A percentile compares a stretch with the other conserved stretches of the same genome.
Conservation (phyloP, 2,797 vertebrate species). For the Myoxocephalus aenaeus region DNA sequence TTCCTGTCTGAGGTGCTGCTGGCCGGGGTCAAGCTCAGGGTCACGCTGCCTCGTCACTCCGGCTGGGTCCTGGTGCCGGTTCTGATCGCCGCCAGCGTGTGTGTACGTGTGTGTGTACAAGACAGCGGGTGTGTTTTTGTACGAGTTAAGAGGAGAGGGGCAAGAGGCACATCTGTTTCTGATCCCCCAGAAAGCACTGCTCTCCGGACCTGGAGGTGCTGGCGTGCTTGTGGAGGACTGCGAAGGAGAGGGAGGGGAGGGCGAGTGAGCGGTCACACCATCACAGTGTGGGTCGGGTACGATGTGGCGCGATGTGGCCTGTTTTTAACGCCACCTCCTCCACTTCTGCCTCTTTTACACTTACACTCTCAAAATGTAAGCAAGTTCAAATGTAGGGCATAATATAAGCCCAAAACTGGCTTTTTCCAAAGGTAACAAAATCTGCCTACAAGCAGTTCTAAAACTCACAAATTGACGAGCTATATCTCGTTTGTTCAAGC, state of each 20-base stretch:
- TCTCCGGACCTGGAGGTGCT: conserved; percentile 78
- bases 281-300: conserved; percentile 63
- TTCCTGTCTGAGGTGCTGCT: conserved; percentile 85
- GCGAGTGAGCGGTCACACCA: conserved; percentile 73
- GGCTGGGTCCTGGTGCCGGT: conserved; percentile 73
- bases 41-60: conserved; percentile 76
- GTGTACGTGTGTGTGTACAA: conserved; percentile 46
- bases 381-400: conserved; percentile 1
- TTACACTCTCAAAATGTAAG: conserved; percentile 22
- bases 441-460: not conserved
- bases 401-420: not conserved
- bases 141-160: conserved; percentile 72
- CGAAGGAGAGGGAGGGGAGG: conserved; percentile 44
- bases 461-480: not conserved
- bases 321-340: conserved; percentile 42
- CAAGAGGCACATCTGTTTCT: conserved; percentile 86
- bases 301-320: conserved; percentile 46
- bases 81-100: conserved; percentile 70
- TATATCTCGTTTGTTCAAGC: not conserved
- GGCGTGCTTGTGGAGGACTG: conserved; percentile 67
- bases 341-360: conserved; percentile 29
- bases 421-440: not conserved
- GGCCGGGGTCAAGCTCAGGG: conserved; percentile 81
- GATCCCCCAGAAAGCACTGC: conserved; percentile 80
- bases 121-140: conserved; percentile 65